Percentiles rank a stretch among this genome's conserved stretches.
phyloP scores from a whole-genome alignment of 2,888 invertebrate species.

The Papilio protenor region DNA sequence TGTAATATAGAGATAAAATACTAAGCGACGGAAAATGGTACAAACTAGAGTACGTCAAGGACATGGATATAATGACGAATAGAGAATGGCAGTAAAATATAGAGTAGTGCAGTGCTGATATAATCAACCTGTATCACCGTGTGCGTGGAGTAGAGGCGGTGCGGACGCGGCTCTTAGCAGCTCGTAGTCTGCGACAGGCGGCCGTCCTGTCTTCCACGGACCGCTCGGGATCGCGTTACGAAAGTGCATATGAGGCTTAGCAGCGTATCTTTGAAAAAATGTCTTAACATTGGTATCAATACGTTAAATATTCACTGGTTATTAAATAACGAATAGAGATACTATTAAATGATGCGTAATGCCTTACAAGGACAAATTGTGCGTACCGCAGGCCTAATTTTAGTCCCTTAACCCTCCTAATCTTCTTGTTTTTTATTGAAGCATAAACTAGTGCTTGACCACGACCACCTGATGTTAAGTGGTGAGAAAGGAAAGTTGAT shows the following conservation, averaged over 20 bases:
- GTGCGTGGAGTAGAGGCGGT: conserved; percentile 59
- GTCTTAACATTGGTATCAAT: neutral
- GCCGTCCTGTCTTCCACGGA: conserved; percentile 69
- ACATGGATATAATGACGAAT: neutral
- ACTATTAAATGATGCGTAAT: no score
- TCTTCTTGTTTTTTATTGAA: no score
- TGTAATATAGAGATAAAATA: neutral
- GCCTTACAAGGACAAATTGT: no score
- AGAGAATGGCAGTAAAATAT: conserved; percentile 42
- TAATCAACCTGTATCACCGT: conserved; percentile 76
- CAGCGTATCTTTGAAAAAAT: conserved; percentile 62
- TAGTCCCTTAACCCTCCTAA: no score
- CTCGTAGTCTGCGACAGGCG: conserved; percentile 67
- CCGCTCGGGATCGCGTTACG: conserved; percentile 59
- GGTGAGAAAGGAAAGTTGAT: no score
- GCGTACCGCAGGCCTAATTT: no score
- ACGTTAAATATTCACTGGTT: no score
- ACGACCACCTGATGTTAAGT: no score
- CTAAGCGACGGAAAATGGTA: no score
- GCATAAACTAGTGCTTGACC: no score
- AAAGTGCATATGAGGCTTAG: conserved; percentile 65
- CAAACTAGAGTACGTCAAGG: neutral
- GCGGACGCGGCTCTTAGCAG: conserved; percentile 68
- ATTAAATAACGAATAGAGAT: no score
- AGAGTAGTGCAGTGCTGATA: conserved; percentile 61